Base-by-base conservation (phyloP, 2,797 vertebrate genomes). In the Enteromius trimaculatus region DNA sequence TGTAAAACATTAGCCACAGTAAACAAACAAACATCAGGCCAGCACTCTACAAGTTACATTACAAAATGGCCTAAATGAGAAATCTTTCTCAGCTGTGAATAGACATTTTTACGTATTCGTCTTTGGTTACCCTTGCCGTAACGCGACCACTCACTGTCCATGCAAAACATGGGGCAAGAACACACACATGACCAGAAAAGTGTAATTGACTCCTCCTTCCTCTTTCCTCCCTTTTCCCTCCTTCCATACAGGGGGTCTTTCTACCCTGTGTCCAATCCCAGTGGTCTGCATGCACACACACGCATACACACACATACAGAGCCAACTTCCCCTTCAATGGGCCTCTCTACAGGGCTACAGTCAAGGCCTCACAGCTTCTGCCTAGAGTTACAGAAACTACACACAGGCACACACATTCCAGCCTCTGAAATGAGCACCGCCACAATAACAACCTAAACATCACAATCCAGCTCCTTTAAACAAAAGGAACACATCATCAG, bases 261-360 rank as follows among this genome's bases (percentile, higher is more conserved):
- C 89, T 91, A 92, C 93, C 89, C 89, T 86, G 83, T 93, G 93
- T 94, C 92, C 91, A 92, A 92, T 86, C 89, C 87, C 91, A 91
- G 92, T 90, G 90, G 90, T 93, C 92, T 92, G 92, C 93, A 93
- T 92, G 90, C 93, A 93, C 89, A 83, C 85, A 87, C 79, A 83
- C 83, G 39, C 79, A 87, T 62, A 81, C 72, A 87, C 79, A 81
- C 84, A 85, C 42, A 81, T 19, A 85, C 49, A 75, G 72, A 79
- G 69, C 60, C 83, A 79, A 72, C 79, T 80, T 80, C 81, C 87
- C 87, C 84, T 88, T 84, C 82, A 80, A 79, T 14, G 79, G 87
- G 86, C 87, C 87, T 87, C 87, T 77, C 65, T 80, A 82, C 84
- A 83, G 79, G 76, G 79, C 86, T 87, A 85, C 83, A 88, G 86